Evolutionary conservation across 2,113 vertebrate genomes (phyloP), one percentile per base, ranked within the genome.

Genomic region (Sciurus niger): DNA sequence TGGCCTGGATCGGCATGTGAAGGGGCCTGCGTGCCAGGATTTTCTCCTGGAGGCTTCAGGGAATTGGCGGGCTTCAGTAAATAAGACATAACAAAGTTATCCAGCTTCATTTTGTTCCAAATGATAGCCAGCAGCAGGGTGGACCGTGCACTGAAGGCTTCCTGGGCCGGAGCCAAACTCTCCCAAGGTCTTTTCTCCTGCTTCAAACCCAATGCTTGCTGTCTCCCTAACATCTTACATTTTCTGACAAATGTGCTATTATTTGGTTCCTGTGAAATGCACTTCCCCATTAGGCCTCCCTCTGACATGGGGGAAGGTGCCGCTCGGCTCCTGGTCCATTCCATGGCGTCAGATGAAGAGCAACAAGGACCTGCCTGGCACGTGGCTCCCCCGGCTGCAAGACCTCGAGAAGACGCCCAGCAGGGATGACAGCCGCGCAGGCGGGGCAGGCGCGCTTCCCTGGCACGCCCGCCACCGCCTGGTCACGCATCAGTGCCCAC

Each of bases 171-270:
- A 6, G 96, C 94, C 94, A 96, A 93, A 67, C 9, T 30, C n/a
- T 94, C 73, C 90, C 46, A 68, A 53, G 1, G 28, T 72, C 94
- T 85, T 40, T n/a, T 22, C 24, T 16, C 65, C 10, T 60, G 76
- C 89, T 94, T 78, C 76, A 74, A 92, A 82, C 43, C 74, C 82
- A 93, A 73, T 37, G 18, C 48, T 80, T 84, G 34, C 80, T 73
- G 51, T 85, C 76, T 87, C 73, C 85, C 95, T 82, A 90, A 92
- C 92, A 93, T 95, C 96, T 94, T 67, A 83, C 16, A 92, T 70
- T 94, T 90, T 83, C 82, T 93, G 95, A 94, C 68, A 82, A 87
- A 95, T 89, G 65, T 83, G 58, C 86, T 94, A 72, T 87, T 94
- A 89, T 89, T 94, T 67, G 85, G 82, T 80, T 70, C 46, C 46